Base-by-base conservation (phyloP, 2,888 invertebrate species). In the Tachina fera region DNA sequence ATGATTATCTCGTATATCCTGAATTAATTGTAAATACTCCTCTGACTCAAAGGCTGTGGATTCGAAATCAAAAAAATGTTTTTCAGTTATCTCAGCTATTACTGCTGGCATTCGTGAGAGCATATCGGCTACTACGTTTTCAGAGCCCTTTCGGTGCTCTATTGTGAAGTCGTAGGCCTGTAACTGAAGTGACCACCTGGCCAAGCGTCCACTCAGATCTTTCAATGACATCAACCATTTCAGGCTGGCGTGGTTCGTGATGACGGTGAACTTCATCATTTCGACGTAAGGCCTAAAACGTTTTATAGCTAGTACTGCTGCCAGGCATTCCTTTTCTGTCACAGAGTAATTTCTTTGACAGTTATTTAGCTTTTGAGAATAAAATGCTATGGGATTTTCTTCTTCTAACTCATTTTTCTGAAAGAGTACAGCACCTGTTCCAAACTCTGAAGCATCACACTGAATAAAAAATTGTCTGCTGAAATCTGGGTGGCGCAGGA, bases 1-100 rank as follows among this genome's bases (percentile, higher is more conserved):
- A n/a, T 31, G 8, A 41, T 71, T 82, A 9, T 76, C 61, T 3
- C 19, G 13, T 4, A 82, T 47, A 11, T 22, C 65, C 16, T 31
- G 41, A 1, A 72, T 43, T 2, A 77, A 6, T 1, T 77, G 56
- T 1, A 65, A 3, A 67, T 77, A 77, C 14, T 83, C 77, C 1
- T 71, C 72, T 1, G 49, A 49, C 60, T 72, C 75, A 39, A 77
- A 83, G 14, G 63, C 47, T 10, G 13, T 13, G 13, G 47, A 9
- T 22, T 22, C 22, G 13, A 47, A 47, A 47, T 47, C 47, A 5
- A 47, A 13, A n/a, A 13, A 71, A 4, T 67, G 14, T 13, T 58
- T 31, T 13, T 58, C 8, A 13, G 31, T 31, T 19, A 13, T 31
- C 13, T 14, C 58, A 11, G 13, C 58, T 81, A 70, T 58, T 14